Evolutionary conservation across 2,888 invertebrate genomes (phyloP), one percentile per base, ranked within the genome.

Genomic region (Eupeodes luniger): DNA sequence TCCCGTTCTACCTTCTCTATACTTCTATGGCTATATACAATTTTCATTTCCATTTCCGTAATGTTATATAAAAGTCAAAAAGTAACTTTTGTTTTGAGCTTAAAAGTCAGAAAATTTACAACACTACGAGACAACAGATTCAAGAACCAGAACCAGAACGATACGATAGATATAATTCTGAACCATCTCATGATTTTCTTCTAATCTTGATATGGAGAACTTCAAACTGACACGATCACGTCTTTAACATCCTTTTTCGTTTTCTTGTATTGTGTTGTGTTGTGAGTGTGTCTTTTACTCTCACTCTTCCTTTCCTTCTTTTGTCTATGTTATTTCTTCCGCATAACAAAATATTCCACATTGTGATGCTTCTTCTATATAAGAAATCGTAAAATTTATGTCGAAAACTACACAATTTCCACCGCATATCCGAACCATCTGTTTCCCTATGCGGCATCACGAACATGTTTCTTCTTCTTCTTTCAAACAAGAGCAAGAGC

Each of bases 171-270:
- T 5, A 40, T 40, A 53, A 55, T 83, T 47, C 66, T 34, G 34
- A 76, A 80, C 47, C 76, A 83, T 76, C 80, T 76, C 84, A 84
- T 87, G 80, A 84, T 44, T 62, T 77, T 81, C 74, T 62, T 88
- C 87, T 85, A 85, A 88, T 88, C 87, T 88, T 81, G 84, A 88
- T 88, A 67, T 80, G 49, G 67, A 75, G 75, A 70, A 70, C 77
- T 77, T 34, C 14, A 77, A 81, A 78, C 76, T 69, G 77, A 81
- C 87, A 78, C 77, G 87, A 84, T 88, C 87, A 88, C 84, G 87
- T 88, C 47, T 72, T 72, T 78, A 69, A 62, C 61, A 74, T 82
- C 55, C 74, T 61, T 62, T 51, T 34, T 16, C 34, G 19, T 16
- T 53, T 55, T 14, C 44, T 49, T 2, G 10, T 19, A 1, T 4